phyloP scores from a whole-genome alignment of 2,113 vertebrate species.

The Otus sunia region DNA sequence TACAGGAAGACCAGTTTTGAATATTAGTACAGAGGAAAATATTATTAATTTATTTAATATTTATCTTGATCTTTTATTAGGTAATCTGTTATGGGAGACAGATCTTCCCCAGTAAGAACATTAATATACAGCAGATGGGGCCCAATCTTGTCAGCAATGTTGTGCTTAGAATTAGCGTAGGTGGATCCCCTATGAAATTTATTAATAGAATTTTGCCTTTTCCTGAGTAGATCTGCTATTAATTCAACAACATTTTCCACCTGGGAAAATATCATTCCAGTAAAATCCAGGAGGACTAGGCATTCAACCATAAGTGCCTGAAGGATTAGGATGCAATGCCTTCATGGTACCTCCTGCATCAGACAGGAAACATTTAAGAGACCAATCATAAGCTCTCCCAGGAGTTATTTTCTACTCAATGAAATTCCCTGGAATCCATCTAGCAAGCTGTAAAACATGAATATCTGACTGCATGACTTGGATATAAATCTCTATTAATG shows the following conservation, averaged over 20 bases:
- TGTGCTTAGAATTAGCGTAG: neutral
- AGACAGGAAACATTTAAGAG: neutral
- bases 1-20: neutral
- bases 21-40: neutral
- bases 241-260: neutral
- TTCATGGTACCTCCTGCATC: neutral
- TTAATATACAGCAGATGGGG: neutral
- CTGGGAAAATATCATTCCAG: neutral
- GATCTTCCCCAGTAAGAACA: neutral
- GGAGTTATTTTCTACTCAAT: neutral
- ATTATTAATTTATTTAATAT: neutral
- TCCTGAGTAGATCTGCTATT: neutral
- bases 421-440: neutral
- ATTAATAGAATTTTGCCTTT: neutral
- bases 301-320: neutral
- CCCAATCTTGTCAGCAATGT: neutral
- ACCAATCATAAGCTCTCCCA: neutral
- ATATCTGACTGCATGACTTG: neutral
- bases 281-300: neutral
- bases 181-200: rapidly evolving
- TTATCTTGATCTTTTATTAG: neutral
- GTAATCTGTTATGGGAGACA: neutral
- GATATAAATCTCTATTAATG: neutral
- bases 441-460: neutral
- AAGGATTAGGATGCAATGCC: neutral